These are phyloP conservation scores for Ormyrus pomaceus DNA, from an alignment of 2,888 invertebrate species.

Conservation along the genomic window DNA sequence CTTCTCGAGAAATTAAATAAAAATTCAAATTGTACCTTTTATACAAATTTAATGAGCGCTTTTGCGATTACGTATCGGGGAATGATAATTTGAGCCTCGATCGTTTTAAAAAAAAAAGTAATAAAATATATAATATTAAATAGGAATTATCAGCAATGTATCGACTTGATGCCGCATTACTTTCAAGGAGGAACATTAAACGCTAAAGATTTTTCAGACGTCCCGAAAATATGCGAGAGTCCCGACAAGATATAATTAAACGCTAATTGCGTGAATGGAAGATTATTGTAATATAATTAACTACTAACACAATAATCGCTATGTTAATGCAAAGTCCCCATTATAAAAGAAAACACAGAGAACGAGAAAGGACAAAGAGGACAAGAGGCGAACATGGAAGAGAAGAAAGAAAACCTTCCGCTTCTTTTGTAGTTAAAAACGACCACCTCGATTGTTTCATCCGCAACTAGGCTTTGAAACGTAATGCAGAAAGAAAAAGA, in stretches of 20 bases:
- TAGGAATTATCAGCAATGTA: no score
- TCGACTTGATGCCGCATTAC: no score
- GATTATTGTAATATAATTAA: conserved; percentile 30
- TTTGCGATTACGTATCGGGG: no score
- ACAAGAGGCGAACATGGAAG: not conserved
- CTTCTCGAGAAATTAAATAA: no score
- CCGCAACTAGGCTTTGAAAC: conserved; percentile 17
- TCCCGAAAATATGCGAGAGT: not conserved
- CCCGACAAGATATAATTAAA: not conserved
- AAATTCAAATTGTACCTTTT: no score
- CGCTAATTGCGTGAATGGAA: not conserved
- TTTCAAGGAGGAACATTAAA: no score
- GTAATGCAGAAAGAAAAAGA: conserved; percentile 2
- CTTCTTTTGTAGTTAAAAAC: conserved; percentile 30
- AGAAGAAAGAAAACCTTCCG: conserved; percentile 18
- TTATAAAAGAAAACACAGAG: conserved; percentile 20
- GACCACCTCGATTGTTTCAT: conserved; percentile 35
- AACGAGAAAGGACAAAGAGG: conserved; percentile 23
- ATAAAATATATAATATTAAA: no score
- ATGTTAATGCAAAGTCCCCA: conserved; percentile 12
- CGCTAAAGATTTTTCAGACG: no score
- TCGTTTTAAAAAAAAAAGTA: no score
- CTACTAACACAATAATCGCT: conserved; percentile 17
- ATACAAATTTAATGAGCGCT: no score
- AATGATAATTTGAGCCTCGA: no score